A percentile compares a stretch with the other conserved stretches of the same genome.
phyloP scores from a whole-genome alignment of 2,797 vertebrate genomes.

The Sylvilagus floridanus region DNA sequence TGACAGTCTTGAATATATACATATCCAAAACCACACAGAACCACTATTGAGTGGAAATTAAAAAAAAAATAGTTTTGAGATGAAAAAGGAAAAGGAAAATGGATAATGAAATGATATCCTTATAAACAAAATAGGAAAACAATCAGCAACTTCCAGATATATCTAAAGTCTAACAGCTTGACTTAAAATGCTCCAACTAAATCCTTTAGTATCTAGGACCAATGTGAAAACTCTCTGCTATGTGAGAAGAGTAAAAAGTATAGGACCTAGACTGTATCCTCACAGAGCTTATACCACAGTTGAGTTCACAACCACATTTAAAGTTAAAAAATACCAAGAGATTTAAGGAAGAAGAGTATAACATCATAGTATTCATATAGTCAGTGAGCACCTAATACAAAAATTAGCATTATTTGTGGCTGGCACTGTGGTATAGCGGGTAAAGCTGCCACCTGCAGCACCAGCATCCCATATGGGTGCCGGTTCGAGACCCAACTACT shows the following conservation, averaged over 20 bases:
- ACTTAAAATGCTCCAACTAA: constrained; percentile 36
- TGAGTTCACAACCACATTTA: not conserved
- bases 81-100: constrained; percentile 57
- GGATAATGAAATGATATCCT: constrained; percentile 48
- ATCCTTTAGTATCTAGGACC: not conserved
- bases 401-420: no score
- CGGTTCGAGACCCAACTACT: no score
- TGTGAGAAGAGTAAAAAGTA: not conserved
- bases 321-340: not conserved
- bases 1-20: constrained; percentile 31
- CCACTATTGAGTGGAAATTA: not conserved
- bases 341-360: not conserved
- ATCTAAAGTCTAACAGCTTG: constrained; percentile 2
- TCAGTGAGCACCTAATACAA: not conserved
- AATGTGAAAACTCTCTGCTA: not conserved
- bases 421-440: no score
- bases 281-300: not conserved
- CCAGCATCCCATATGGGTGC: no score
- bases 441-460: no score
- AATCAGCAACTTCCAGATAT: constrained; percentile 44
- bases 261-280: not conserved
- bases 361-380: not conserved
- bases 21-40: not conserved
- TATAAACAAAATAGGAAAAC: constrained; percentile 45
- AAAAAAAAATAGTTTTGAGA: not conserved